phyloP scores from a whole-genome alignment of 2,888 invertebrate species.

The Venustoraphidia nigricollis region DNA sequence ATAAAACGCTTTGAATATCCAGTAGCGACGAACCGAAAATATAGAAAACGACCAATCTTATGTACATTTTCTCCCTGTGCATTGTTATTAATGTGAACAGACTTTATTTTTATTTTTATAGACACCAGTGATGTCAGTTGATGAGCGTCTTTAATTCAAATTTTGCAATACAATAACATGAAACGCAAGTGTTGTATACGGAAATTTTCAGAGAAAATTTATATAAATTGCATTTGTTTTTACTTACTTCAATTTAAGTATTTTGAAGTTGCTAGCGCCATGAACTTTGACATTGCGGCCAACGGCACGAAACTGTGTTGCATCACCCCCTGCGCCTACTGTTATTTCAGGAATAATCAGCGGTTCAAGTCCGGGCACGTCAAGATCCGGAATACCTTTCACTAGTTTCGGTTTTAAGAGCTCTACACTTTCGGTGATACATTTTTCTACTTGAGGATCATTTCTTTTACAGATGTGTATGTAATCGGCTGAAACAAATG shows the following conservation, averaged over 20 bases:
- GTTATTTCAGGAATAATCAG: slow-evolving; percentile 43
- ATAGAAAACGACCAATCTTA: too few relatives aligned
- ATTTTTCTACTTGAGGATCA: slow-evolving; percentile 44
- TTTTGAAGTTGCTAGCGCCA: slow-evolving; percentile 34
- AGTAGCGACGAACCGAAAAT: too few relatives aligned
- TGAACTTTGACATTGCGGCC: slow-evolving; percentile 33
- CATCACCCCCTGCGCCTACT: slow-evolving; percentile 37
- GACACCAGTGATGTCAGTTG: too few relatives aligned
- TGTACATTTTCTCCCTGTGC: too few relatives aligned
- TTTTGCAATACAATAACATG: too few relatives aligned
- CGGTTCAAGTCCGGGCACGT: slow-evolving; percentile 51
- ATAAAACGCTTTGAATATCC: too few relatives aligned
- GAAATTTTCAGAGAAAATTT: neutral
- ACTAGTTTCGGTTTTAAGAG: slow-evolving; percentile 39
- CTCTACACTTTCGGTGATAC: slow-evolving; percentile 44
- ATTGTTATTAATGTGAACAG: too few relatives aligned
- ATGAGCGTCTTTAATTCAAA: too few relatives aligned
- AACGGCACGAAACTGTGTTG: slow-evolving; percentile 28
- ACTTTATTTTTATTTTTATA: neutral
- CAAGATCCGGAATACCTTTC: slow-evolving; percentile 47
- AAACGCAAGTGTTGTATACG: too few relatives aligned
- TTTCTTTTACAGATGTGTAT: slow-evolving; percentile 46
- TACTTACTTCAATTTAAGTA: slow-evolving; percentile 37
- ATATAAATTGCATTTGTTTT: neutral
- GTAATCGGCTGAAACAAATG: slow-evolving; percentile 37